Conservation (phyloP, 2,113 vertebrate species). For the Gambusia affinis region DNA sequence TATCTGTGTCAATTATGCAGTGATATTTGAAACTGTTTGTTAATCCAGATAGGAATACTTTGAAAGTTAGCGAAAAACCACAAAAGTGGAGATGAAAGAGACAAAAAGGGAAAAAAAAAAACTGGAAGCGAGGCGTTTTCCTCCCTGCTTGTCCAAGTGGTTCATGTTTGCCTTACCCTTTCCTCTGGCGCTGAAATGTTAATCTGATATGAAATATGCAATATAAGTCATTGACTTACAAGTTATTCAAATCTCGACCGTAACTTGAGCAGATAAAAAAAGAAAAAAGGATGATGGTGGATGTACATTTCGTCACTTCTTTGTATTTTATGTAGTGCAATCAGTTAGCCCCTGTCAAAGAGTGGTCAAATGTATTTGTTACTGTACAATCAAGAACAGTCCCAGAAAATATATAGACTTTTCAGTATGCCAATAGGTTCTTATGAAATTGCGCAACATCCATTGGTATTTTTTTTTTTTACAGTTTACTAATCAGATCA, state of each 20-base stretch:
- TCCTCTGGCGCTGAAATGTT: neutral
- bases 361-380: too few species aligned
- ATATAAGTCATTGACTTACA: neutral
- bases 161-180: conserved; percentile 3
- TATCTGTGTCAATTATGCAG: conserved; percentile 29
- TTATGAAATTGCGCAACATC: too few species aligned
- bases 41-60: conserved; percentile 42
- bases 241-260: neutral
- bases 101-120: neutral
- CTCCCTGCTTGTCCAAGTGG: neutral
- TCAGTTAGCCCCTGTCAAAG: too few species aligned
- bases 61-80: conserved; percentile 21
- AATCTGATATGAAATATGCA: neutral
- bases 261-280: too few species aligned
- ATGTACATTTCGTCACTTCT: too few species aligned
- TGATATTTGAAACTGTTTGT: conserved; percentile 59
- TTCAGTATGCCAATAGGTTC: too few species aligned
- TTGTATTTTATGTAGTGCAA: too few species aligned
- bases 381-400: too few species aligned
- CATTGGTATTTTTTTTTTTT: too few species aligned
- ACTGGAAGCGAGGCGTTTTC: conserved; percentile 15
- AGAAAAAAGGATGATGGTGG: too few species aligned
- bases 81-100: conserved; percentile 28
- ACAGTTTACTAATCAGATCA: too few species aligned
- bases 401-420: too few species aligned